These are phyloP conservation scores for Nasonovia ribisnigri DNA, from an alignment of 2,888 invertebrate genomes.

Conservation along the genomic window DNA sequence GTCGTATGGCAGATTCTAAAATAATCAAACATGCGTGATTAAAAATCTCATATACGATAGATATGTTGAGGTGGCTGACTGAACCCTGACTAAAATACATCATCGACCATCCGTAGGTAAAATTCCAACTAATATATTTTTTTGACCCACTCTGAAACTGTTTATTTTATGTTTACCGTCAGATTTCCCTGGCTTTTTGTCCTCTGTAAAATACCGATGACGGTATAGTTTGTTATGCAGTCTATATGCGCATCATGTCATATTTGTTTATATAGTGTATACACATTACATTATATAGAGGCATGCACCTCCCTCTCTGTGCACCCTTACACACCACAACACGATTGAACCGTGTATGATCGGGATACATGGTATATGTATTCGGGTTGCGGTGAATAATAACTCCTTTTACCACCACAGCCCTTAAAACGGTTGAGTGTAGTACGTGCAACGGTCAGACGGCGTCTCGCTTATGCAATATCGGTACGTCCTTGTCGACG, in stretches of 20 bases:
- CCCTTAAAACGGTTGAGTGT: neutral
- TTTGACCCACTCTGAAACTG: neutral
- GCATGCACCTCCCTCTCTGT: too few relatives aligned
- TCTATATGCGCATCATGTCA: neutral
- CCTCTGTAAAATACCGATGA: neutral
- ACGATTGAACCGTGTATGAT: neutral
- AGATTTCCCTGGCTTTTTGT: neutral
- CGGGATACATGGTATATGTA: neutral
- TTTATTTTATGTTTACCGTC: slow-evolving; percentile 6
- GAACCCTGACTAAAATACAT: too few relatives aligned
- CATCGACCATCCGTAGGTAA: neutral
- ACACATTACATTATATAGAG: neutral
- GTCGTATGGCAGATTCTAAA: neutral
- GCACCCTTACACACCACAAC: neutral
- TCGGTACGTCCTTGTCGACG: neutral
- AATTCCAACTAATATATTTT: neutral
- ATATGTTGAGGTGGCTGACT: too few relatives aligned
- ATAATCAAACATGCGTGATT: too few relatives aligned
- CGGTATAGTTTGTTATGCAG: neutral
- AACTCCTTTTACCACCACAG: neutral
- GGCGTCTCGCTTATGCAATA: slow-evolving; percentile 40
- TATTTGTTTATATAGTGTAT: neutral
- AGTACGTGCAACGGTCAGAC: neutral
- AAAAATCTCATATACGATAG: too few relatives aligned
- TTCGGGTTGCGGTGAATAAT: neutral